Evolutionary conservation across 2,797 vertebrate genomes (phyloP).

Genomic region (Arremon aurantiirostris): DNA sequence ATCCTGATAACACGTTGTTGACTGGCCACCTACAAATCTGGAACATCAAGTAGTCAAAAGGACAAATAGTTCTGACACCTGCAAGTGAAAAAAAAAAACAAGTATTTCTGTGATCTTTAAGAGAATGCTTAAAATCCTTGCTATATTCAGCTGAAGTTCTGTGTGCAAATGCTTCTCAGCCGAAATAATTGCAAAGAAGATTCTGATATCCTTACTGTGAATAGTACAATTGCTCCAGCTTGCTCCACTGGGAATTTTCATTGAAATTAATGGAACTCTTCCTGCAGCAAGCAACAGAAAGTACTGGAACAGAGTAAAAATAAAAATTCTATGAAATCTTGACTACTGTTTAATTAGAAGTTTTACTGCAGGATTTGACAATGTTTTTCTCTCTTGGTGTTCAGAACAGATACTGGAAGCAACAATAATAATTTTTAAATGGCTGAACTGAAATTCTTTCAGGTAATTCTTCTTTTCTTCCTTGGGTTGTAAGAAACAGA

Average conservation of each 20-base stretch:
- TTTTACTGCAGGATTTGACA: not conserved
- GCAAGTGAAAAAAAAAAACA: not conserved
- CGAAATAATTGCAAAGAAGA: not conserved
- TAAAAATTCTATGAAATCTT: not conserved
- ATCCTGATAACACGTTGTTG: not conserved
- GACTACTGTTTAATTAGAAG: not conserved
- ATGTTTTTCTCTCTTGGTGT: not conserved
- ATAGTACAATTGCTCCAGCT: not conserved
- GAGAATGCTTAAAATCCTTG: not conserved
- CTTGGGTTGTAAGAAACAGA: not conserved
- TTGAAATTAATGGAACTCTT: not conserved
- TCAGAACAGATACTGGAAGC: not conserved
- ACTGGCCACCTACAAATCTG: not conserved
- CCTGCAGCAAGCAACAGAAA: not conserved
- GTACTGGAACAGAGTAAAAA: not conserved
- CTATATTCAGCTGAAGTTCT: not conserved
- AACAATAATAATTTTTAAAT: not conserved
- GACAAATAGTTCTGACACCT: not conserved
- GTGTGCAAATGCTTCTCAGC: not conserved
- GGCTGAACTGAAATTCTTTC: not conserved
- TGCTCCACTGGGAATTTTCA: not conserved
- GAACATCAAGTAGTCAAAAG: not conserved
- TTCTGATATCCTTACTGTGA: not conserved
- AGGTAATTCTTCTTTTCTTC: not conserved
- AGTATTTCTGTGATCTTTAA: not conserved